phyloP scores from a whole-genome alignment of 2,888 invertebrate species.

The Heptascelio sp. region DNA sequence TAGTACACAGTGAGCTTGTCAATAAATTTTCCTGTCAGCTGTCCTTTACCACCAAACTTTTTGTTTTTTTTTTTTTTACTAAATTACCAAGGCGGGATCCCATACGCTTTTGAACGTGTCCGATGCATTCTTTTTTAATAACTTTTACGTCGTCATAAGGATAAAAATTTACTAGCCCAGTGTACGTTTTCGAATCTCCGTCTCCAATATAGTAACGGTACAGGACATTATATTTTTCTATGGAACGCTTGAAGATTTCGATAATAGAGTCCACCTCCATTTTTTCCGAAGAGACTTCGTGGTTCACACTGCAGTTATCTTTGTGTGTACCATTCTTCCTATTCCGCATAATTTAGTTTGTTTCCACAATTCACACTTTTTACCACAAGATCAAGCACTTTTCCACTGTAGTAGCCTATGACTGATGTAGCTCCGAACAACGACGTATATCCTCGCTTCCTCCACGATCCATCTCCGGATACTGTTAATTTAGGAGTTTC shows the following conservation, averaged over 20 bases:
- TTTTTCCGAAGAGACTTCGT: neutral
- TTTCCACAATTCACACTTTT: constrained; percentile 58
- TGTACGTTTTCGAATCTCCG: constrained; percentile 21
- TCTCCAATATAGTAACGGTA: constrained; percentile 60
- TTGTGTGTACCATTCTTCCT: constrained; percentile 44
- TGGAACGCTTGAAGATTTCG: constrained; percentile 52
- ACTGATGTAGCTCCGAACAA: constrained; percentile 28
- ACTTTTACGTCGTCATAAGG: neutral
- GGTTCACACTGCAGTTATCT: neutral
- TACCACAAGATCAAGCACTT: constrained; percentile 46
- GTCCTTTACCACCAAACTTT: constrained; percentile 20
- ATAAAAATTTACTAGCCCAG: neutral
- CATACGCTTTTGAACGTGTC: too few relatives aligned
- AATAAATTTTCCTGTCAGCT: neutral
- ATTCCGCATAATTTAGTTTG: constrained; percentile 25
- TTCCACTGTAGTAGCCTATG: constrained; percentile 37
- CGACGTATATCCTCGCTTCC: constrained; percentile 15
- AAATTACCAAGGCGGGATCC: too few relatives aligned
- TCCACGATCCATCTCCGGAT: neutral
- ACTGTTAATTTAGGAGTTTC: neutral
- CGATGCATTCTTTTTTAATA: neutral
- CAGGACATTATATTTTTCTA: constrained; percentile 20
- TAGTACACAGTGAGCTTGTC: neutral
- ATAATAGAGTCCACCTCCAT: constrained; percentile 13
- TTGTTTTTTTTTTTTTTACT: constrained; percentile 23